Base-by-base conservation (phyloP, 2,113 vertebrate species). In the Elgaria multicarinata region DNA sequence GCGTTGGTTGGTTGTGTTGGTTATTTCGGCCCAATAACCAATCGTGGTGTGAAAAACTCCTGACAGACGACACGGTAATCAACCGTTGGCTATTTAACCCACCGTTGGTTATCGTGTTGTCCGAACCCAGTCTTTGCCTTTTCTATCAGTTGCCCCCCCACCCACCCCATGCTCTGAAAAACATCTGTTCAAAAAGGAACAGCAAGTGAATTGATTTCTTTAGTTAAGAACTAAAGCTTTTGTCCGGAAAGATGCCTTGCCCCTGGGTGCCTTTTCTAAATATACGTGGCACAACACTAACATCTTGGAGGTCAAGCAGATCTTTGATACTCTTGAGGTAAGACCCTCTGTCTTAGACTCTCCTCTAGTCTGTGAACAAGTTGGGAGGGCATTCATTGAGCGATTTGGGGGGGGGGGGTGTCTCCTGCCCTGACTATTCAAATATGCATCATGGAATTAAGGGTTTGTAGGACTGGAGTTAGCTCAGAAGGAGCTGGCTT, bases 281-380 rank as follows among this genome's bases (percentile, higher is more conserved):
- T 98, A 98, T 93, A 98, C 98, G 0, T 99, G 98, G 98, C 98
- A 98, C 96, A 98, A 99, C 97, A 98, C 97, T 89, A 98, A 96
- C 80, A 93, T 98, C 86, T 95, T 97, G 95, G 98, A 99, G 87
- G 98, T 99, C 92, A 98, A 99, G 93, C 98, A 97, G 93, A 98
- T 98, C 95, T 98, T 99, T n/a, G 98, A 98, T 88, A 99, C 98
- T 0, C 97, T 98, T 0, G 97, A 99, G 98, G 98, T 99, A 96
- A 96, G 96, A 75, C 13, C 67, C 39, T 36, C 26, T 13, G 20
- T 8, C 75, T 20, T 1, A 1, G 44, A 0, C 13, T 39, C 2
- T 39, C 24, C 6, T 44, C 10, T 26, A 22, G 58, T 33, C 33
- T 33, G 22, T 10, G 24, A 28, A 20, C 1, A 12, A 4, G 36